Evolutionary conservation across 1,140 invertebrate species (phyloP), one percentile per base, ranked within the genome.

Genomic region (Drosophila dunni): DNA sequence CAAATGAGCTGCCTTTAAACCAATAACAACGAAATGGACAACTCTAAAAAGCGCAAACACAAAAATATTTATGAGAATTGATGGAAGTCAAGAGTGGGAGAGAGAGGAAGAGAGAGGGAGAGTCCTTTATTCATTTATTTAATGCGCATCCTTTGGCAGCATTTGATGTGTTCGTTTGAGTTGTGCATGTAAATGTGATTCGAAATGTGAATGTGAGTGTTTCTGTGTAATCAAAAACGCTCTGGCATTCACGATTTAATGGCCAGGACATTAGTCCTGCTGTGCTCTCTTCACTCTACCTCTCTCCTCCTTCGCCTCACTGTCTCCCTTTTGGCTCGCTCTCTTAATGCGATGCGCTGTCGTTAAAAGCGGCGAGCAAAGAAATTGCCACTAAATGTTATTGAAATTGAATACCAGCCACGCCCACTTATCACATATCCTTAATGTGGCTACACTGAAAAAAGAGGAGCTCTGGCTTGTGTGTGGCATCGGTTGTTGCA

Each of bases 351-450:
- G 60, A 69, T 63, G 71, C 53, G 78, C 69, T 81, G 67, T 80
- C 81, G 76, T 83, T 83, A 83, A 83, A 74, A 73, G 81, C 81
- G 73, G 24, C 61, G 58, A 67, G 46, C 63, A 64, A 75, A 75
- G 78, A 78, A 85, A 85, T 81, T 85, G 82, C 82, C 82, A 88
- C 82, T 86, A 76, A 86, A 82, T 86, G 82, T 73, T 86, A 79
- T 88, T 88, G 83, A 82, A 88, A 86, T 82, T 79, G 82, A 82
- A 86, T 24, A 34, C 15, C 51, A 45, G 69, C 46, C 69, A 57
- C 61, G 42, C 61, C 51, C 61, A 51, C 13, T 36, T 53, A 36
- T 34, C 17, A 24, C 46, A 20, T 50, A 50, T 29, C 29, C 7
- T 40, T 42, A 20, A 17, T 46, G 24, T 29, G 17, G 15, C 13